Evolutionary conservation across 2,797 vertebrate species (phyloP), one percentile per base, ranked within the genome.

Genomic region (Cichlasoma orientale): DNA sequence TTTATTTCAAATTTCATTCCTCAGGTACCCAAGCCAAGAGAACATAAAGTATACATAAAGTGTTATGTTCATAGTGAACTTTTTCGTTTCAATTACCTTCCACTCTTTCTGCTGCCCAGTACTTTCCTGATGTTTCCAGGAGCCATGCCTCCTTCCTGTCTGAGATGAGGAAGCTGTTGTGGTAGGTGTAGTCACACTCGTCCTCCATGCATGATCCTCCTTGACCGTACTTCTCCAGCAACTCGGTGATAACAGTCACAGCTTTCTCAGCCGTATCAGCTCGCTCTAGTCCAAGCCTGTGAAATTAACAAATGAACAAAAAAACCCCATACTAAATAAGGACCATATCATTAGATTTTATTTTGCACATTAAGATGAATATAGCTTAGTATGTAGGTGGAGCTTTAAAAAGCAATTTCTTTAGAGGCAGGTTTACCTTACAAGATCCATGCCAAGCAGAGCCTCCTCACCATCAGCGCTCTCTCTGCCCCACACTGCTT

Each of bases 91-190:
- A 10, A 29, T 90, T 96, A 99, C 98, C 96, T 95, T 97, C 89
- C 75, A 99, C 92, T 95, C 93, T 97, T 91, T 99, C 98, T 80
- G 98, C 98, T 70, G 97, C 98, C 98, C 98, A 99, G 87, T 96
- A 90, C 89, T 96, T 97, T 79, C 97, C 97, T 38, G 97, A 95
- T 1, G 97, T 99, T 91, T 99, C 98, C 93, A 99, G 94, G 86
- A 99, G 93, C 98, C 98, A 99, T 0, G 97, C 97, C 91, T 98
- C 97, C 27, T 89, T 96, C 87, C 97, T 95, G 94, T 99, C 98
- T 0, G 96, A 96, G 92, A 99, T 97, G 61, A 99, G 95, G 94
- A 99, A 99, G 89, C 98, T 98, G 94, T 99, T 99, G 92, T 99
- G 95, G 90, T 99, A 99, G n/a, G 95, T 97, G 90, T 98, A 98